A percentile compares a stretch with the other conserved stretches of the same genome.
phyloP scores from a whole-genome alignment of 2,888 invertebrate genomes.

The Yponomeuta malinellus region DNA sequence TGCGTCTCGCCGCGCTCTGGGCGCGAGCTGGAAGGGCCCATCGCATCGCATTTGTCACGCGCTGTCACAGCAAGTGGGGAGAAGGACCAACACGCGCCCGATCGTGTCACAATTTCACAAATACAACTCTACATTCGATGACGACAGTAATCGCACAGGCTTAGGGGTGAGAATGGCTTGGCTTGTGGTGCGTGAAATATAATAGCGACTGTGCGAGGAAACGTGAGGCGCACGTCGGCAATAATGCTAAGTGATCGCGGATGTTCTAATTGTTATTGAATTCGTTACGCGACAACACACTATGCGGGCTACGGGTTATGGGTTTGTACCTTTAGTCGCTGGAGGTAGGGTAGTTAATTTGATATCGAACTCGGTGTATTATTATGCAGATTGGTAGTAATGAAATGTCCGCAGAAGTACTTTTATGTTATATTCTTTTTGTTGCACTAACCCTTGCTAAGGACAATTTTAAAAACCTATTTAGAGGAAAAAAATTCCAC shows the following conservation, averaged over 20 bases:
- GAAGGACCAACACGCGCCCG: background rate
- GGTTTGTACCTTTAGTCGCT: too few relatives aligned
- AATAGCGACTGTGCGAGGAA: background rate
- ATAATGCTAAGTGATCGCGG: background rate
- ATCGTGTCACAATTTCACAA: background rate
- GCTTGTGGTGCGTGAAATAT: background rate
- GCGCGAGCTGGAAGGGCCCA: background rate
- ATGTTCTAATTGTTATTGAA: background rate
- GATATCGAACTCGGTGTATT: too few relatives aligned
- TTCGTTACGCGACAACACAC: background rate
- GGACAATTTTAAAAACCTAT: too few relatives aligned
- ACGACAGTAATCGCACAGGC: background rate
- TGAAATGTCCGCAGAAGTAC: too few relatives aligned
- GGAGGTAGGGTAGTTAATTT: too few relatives aligned
- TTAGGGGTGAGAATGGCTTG: background rate
- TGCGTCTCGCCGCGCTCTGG: background rate
- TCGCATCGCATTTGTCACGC: slow-evolving; percentile 44
- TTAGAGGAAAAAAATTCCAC: too few relatives aligned
- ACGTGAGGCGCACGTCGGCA: slow-evolving; percentile 2
- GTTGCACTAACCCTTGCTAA: too few relatives aligned
- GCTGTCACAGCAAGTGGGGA: slow-evolving; percentile 46
- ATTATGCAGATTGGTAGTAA: too few relatives aligned
- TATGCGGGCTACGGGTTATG: background rate
- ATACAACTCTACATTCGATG: background rate
- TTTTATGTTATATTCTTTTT: too few relatives aligned